phyloP scores from a whole-genome alignment of 2,113 vertebrate species.

The Oreamnos americanus region DNA sequence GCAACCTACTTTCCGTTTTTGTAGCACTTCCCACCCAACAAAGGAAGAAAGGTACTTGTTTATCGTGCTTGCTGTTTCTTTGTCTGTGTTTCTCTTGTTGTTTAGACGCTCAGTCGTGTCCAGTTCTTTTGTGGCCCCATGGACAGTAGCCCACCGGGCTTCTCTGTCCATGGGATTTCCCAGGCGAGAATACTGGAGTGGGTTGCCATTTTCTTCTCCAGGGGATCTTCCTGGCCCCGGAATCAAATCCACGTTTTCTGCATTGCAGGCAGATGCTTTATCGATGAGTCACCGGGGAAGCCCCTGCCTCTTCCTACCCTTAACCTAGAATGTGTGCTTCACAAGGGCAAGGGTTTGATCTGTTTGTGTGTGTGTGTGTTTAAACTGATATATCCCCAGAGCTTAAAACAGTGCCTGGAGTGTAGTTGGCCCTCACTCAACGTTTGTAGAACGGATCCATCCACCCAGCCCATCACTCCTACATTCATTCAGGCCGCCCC shows the following conservation, averaged over 20 bases:
- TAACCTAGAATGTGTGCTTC: neutral
- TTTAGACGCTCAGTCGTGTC: neutral
- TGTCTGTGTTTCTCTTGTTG: neutral
- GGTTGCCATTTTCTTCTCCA: neutral
- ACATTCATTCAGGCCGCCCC: accelerated
- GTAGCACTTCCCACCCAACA: neutral
- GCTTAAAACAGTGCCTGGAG: neutral
- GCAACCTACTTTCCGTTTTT: neutral
- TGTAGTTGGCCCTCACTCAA: neutral
- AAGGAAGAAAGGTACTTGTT: neutral
- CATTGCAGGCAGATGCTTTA: neutral
- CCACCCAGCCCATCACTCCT: neutral
- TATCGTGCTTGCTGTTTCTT: neutral
- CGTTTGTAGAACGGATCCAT: neutral
- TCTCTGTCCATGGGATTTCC: neutral
- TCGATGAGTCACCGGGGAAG: neutral
- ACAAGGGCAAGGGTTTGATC: neutral
- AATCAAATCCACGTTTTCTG: neutral
- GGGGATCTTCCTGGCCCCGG: neutral
- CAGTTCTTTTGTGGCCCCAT: neutral
- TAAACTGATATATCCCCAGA: neutral
- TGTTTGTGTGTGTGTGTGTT: neutral
- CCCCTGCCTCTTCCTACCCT: neutral
- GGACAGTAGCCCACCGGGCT: neutral
- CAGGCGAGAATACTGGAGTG: neutral